Percentiles rank a stretch among this genome's conserved stretches.
Conservation (phyloP, 2,113 vertebrate genomes). For the Anarhynchus alexandrinus region DNA sequence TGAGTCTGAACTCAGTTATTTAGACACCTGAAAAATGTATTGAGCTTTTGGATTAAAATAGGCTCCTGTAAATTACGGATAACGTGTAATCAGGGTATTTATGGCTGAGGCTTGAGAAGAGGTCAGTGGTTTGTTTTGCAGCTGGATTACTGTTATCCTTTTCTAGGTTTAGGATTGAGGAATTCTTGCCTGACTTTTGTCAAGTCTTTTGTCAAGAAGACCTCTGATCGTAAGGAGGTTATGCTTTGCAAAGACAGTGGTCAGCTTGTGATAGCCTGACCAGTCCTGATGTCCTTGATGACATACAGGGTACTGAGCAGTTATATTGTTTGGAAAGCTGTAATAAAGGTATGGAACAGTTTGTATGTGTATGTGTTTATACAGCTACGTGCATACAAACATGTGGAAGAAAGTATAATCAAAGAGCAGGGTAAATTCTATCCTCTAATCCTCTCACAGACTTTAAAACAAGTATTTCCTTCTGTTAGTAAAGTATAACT, state of each 20-base stretch:
- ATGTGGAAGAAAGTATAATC: not conserved
- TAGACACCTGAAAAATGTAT: not conserved
- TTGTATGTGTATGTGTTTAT: not conserved
- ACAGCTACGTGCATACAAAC: not conserved
- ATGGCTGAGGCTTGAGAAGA: not conserved
- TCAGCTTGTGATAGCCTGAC: not conserved
- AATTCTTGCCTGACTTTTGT: not conserved
- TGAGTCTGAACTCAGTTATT: not conserved
- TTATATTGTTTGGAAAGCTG: not conserved
- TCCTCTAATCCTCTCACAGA: not conserved
- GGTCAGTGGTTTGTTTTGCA: not conserved
- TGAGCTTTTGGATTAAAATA: not conserved
- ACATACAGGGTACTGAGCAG: not conserved
- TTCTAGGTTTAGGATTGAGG: not conserved
- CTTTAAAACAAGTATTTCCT: not conserved
- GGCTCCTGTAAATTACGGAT: rapidly evolving
- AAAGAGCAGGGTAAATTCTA: not conserved
- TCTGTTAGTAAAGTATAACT: not conserved
- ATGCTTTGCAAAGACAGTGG: not conserved
- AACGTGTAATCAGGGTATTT: not conserved
- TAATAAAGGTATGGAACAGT: not conserved
- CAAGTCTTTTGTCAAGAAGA: not conserved
- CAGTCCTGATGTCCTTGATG: not conserved
- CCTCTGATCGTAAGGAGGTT: not conserved
- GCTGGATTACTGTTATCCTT: not conserved